Conservation (phyloP, 1,140 invertebrate genomes). For the Drosophila nigromelanica region DNA sequence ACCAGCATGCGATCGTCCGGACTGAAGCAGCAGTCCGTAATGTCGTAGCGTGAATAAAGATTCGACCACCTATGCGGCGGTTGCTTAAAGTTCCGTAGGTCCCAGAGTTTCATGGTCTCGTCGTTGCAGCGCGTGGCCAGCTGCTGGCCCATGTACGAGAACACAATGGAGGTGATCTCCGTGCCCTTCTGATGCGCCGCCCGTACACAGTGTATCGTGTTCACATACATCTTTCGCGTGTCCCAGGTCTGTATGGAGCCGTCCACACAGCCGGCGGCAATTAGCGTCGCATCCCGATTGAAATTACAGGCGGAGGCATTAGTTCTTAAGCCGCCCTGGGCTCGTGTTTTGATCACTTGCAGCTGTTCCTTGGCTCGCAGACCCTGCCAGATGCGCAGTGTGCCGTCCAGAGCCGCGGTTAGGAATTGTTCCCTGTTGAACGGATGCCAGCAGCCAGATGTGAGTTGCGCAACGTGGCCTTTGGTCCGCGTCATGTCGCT, state of each 20-base stretch:
- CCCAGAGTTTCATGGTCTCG: slow-evolving; percentile 98
- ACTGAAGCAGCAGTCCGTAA: slow-evolving; percentile 92
- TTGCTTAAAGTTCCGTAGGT: slow-evolving; percentile 92
- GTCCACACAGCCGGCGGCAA: slow-evolving; percentile 96
- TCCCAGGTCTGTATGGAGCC: slow-evolving; percentile 99
- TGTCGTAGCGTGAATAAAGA: slow-evolving; percentile 94
- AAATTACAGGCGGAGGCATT: slow-evolving; percentile 93
- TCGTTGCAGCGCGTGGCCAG: slow-evolving; percentile 94
- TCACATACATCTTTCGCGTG: slow-evolving; percentile 92
- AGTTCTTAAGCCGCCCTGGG: slow-evolving; percentile 94
- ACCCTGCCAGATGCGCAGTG: slow-evolving; percentile 95
- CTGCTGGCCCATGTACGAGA: slow-evolving; percentile 93
- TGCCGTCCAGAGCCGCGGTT: slow-evolving; percentile 96
- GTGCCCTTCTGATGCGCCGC: slow-evolving; percentile 92
- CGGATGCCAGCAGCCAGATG: slow-evolving; percentile 97
- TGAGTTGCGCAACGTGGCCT: slow-evolving; percentile 97
- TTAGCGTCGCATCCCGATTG: slow-evolving; percentile 93
- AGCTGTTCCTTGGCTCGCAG: slow-evolving; percentile 90
- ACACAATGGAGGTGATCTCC: slow-evolving; percentile 93
- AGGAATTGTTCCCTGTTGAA: slow-evolving; percentile 96
- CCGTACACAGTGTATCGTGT: slow-evolving; percentile 90
- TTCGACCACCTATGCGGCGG: slow-evolving; percentile 88
- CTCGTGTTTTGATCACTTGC: slow-evolving; percentile 94
- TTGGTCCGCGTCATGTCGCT: slow-evolving; percentile 97
- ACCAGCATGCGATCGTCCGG: slow-evolving; percentile 95